Evolutionary conservation across 2,888 invertebrate genomes (phyloP).

Genomic region (Agrochola litura): DNA sequence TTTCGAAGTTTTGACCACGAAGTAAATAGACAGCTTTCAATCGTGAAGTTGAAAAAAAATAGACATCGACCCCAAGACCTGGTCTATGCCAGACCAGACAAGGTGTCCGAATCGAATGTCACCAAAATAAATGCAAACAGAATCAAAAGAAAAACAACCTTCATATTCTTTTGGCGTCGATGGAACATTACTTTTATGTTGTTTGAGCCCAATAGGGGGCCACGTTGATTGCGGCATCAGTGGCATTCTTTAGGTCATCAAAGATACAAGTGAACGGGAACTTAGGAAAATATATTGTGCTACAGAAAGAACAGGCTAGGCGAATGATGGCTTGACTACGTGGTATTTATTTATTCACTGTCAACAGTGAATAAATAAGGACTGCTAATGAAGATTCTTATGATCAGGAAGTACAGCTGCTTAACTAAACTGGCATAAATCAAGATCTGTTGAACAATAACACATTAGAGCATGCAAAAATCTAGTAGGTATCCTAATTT

Average conservation of each 20-base stretch:
- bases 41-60: neutral
- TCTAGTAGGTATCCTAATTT: slow-evolving; percentile 56
- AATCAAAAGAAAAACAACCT: slow-evolving; percentile 2
- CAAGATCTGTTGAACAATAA: slow-evolving; percentile 47
- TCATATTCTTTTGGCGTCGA: neutral
- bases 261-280: neutral
- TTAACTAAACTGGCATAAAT: slow-evolving; percentile 50
- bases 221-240: neutral
- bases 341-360: slow-evolving; percentile 2
- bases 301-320: neutral
- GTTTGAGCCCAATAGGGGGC: neutral
- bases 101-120: neutral
- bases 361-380: slow-evolving; percentile 27
- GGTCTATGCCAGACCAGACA: no score
- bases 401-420: slow-evolving; percentile 43
- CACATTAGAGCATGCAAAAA: slow-evolving; percentile 38
- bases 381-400: slow-evolving; percentile 50
- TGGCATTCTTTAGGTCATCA: neutral
- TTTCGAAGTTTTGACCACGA: neutral
- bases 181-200: neutral
- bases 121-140: neutral
- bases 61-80: neutral
- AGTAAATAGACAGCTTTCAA: neutral
- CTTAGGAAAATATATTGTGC: neutral
- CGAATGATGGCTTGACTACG: slow-evolving; percentile 7